These are phyloP conservation scores for Doryteuthis pealeii DNA, from an alignment of 1,140 invertebrate species.

Conservation along the genomic window DNA sequence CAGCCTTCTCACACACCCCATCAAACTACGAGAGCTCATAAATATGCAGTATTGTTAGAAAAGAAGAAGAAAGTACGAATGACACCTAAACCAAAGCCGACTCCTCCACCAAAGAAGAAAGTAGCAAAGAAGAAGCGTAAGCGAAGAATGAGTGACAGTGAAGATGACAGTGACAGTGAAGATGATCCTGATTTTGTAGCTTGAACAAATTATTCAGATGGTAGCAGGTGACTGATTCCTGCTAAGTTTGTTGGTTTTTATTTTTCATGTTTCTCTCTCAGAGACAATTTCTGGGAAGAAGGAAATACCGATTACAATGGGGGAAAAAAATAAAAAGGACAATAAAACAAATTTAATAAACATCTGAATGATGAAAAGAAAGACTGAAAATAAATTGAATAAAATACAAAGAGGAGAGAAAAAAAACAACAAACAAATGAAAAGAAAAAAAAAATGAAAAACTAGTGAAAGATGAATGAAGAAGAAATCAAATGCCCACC, in stretches of 20 bases:
- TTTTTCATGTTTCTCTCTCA: not conserved
- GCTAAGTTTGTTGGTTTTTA: not conserved
- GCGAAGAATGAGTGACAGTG: slow-evolving; percentile 39
- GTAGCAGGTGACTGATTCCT: not conserved
- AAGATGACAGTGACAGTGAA: slow-evolving; percentile 47
- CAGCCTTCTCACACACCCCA: not conserved
- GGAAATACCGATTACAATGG: no score
- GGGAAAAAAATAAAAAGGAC: no score
- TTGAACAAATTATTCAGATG: not conserved
- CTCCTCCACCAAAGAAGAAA: slow-evolving; percentile 28
- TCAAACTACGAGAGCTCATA: not conserved
- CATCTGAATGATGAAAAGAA: no score
- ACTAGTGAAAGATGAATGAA: no score
- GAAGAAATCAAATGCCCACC: no score
- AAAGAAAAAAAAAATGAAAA: no score
- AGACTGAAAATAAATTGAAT: no score
- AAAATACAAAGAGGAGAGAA: no score
- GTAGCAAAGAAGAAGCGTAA: slow-evolving; percentile 47
- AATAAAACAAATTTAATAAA: no score
- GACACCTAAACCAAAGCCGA: not conserved
- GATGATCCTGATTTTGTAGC: slow-evolving; percentile 51
- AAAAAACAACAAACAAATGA: no score
- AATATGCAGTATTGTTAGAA: slow-evolving; percentile 1
- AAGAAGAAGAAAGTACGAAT: not conserved
- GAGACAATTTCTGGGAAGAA: no score